Base-by-base conservation (phyloP, 1,140 invertebrate species). In the Cardiocondyla obscurior region DNA sequence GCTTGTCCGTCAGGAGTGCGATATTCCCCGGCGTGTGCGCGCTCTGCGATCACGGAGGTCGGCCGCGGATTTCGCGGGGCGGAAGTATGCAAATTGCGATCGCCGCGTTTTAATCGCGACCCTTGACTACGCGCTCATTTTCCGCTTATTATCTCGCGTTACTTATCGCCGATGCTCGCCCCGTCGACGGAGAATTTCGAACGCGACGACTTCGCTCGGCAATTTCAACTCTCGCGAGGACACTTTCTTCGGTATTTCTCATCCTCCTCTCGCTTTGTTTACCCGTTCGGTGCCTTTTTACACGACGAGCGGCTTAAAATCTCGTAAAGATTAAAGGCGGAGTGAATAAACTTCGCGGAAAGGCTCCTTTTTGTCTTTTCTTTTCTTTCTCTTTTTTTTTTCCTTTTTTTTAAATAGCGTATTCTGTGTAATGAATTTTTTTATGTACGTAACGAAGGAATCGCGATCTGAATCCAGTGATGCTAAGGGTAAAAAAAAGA, bases 211-310 rank as follows among this genome's bases (percentile, higher is more conserved):
- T 70, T 81, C 39, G 25, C n/a, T 82, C 49, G 60, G 58, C 57
- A 73, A 82, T 82, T 74, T 62, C 60, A 82, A 82, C 74, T 73
- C 19, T 42, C 49, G 30, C 69, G 44, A 12, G 25, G 14, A 0
- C 0, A 39, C n/a, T 12, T 1, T 5, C 10, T 12, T 46, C 55
- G 33, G 33, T 14, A 25, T 36, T 39, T 42, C 33, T 36, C 22
- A 7, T 53, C 10, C 14, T 70, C 30, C 22, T 46, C 1, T 14
- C n/a, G 14, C 7, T 62, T 7, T 60, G 12, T 64, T 49, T 46
- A 25, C 25, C 33, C 25, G 6, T 64, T 16, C 10, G 57, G 12
- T 55, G 14, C 1, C n/a, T 55, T 12, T 36, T n/a, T n/a, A n/a
- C n/a, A 5, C 7, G 8, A 55, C 30, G 16, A 72, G 14, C 55